Base-by-base conservation (phyloP, 2,797 vertebrate genomes). In the Micrastur ruficollis region DNA sequence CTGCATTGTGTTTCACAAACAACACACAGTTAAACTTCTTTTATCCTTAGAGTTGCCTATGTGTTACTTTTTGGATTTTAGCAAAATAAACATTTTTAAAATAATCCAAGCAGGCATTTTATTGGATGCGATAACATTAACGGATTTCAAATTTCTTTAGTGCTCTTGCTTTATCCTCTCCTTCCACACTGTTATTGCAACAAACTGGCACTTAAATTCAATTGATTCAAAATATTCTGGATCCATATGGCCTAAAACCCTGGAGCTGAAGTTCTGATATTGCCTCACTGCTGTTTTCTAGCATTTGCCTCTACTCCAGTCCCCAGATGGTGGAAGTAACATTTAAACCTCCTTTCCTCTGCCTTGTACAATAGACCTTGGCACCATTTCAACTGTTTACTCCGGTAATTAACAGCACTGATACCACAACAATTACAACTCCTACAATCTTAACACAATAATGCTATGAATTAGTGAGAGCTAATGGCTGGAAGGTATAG, bases 321-420 rank as follows among this genome's bases (percentile, higher is more conserved):
- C 99, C 99, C 99, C 99, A 99, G 99, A 99, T 99, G 99, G 99
- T 98, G 99, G 99, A 99, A 99, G 98, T 98, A 98, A 99, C 99
- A 99, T 99, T 99, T 99, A 99, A 99, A 98, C 98, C 98, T 98
- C 98, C 98, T 98, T 98, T 98, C 98, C 98, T 98, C 98, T 98
- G 98, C 98, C 98, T 98, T 98, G 98, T 99, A 99, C 99, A 99
- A 99, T 99, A 98, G 99, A 99, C 99, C 98, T 99, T 99, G 99
- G 99, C 99, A 99, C 98, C 98, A 99, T 99, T 99, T 99, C 99
- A 99, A 99, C 98, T 99, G 98, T 99, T 99, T 99, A 99, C 98
- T 99, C 98, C 99, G 99, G 99, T 99, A 99, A 99, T 99, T 99
- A 99, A 99, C 99, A 98, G 99, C 98, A 98, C 98, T 98, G 98